Percentiles rank a stretch among this genome's conserved stretches.
phyloP scores from a whole-genome alignment of 2,113 vertebrate genomes.

The Macquaria ambigua region DNA sequence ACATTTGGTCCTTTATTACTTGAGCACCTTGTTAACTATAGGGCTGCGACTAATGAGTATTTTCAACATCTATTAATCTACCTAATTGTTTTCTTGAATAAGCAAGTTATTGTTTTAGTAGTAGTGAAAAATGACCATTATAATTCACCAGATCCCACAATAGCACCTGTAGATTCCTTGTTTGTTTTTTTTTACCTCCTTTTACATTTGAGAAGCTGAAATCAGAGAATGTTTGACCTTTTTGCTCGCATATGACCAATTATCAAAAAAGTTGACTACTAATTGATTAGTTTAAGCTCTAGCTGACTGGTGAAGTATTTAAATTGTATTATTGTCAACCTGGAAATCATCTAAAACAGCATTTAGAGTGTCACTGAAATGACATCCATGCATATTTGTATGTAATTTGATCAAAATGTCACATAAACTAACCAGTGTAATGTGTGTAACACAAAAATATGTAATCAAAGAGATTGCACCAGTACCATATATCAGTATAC shows the following conservation, averaged over 20 bases:
- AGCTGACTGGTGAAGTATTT: not conserved
- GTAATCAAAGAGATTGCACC: not conserved
- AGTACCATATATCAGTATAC: not conserved
- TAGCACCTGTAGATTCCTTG: too few species aligned
- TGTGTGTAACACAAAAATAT: not conserved
- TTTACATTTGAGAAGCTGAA: too few species aligned
- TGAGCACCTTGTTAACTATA: not conserved
- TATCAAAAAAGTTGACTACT: not conserved
- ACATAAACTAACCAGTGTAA: not conserved
- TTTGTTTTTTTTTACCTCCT: too few species aligned
- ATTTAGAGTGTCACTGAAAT: not conserved
- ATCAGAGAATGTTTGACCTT: not conserved
- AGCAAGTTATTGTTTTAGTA: too few species aligned
- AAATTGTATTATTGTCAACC: not conserved
- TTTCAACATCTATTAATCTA: too few species aligned
- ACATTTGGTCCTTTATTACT: not conserved
- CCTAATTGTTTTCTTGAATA: too few species aligned
- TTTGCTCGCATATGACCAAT: too few species aligned
- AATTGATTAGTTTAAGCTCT: not conserved
- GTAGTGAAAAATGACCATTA: too few species aligned
- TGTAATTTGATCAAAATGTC: not conserved
- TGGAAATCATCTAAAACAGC: not conserved
- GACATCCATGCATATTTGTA: not conserved
- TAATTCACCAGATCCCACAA: too few species aligned
- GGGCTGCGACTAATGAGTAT: too few species aligned